phyloP scores from a whole-genome alignment of 2,888 invertebrate species.

The Adelognathus sp. region DNA sequence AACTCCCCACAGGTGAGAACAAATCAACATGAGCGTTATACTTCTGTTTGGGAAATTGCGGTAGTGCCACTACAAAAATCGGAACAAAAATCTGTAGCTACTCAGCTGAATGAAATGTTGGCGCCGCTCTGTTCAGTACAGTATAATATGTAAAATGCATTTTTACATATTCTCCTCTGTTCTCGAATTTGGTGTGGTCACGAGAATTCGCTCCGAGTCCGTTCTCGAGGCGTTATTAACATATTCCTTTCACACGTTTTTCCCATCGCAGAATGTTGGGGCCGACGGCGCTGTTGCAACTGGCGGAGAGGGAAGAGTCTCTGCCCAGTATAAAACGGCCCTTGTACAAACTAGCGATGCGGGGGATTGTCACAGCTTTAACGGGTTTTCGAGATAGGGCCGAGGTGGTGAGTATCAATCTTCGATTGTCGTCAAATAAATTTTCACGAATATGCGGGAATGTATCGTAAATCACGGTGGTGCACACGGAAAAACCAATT shows the following conservation, averaged over 20 bases:
- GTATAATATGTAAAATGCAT: too few relatives aligned
- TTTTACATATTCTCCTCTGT: background rate
- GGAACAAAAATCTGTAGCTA: too few relatives aligned
- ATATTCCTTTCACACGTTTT: conserved; percentile 57
- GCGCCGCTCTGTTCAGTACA: too few relatives aligned
- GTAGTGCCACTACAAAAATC: background rate
- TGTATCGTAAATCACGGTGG: too few relatives aligned
- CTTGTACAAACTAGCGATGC: conserved; percentile 94
- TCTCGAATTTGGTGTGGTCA: background rate
- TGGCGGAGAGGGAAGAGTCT: conserved; percentile 87
- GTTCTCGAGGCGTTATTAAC: background rate
- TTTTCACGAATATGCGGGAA: background rate
- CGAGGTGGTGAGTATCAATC: conserved; percentile 89
- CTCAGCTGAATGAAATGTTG: too few relatives aligned
- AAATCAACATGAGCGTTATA: background rate
- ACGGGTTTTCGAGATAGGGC: conserved; percentile 95
- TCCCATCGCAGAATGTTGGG: conserved; percentile 87
- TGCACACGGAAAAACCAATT: too few relatives aligned
- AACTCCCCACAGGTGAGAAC: conserved; percentile 83
- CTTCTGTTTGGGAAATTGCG: background rate
- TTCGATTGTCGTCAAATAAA: conserved; percentile 4
- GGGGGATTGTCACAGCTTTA: conserved; percentile 94
- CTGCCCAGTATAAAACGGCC: conserved; percentile 91
- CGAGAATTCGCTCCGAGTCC: background rate
- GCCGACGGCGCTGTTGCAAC: conserved; percentile 90